These are phyloP conservation scores for Amblyopsis hoosieri DNA, from an alignment of 2,797 vertebrate species.

Conservation along the genomic window DNA sequence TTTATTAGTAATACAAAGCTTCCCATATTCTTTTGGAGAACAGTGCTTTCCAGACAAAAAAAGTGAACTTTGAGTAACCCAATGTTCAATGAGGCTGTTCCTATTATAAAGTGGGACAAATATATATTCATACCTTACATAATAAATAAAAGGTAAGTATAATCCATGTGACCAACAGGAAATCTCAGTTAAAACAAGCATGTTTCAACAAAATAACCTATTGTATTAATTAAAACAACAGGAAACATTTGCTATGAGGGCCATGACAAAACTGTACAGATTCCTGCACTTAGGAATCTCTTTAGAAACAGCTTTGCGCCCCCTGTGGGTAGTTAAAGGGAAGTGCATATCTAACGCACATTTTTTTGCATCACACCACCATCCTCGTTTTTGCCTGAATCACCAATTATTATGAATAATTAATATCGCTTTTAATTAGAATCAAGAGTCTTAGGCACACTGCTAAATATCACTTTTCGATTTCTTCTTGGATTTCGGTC, in stretches of 20 bases:
- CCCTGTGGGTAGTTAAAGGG: conserved; percentile 34
- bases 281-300: not conserved
- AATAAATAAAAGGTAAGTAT: no score
- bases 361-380: not conserved
- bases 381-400: not conserved
- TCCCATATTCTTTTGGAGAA: conserved; percentile 4
- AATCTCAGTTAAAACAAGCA: not conserved
- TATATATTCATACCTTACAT: no score
- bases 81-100: not conserved
- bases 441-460: conserved; percentile 18
- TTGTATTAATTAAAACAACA: no score
- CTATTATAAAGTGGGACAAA: not conserved
- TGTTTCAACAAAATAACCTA: not conserved
- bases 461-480: conserved; percentile 48
- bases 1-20: conserved; percentile 29
- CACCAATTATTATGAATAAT: not conserved
- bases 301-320: conserved; percentile 40
- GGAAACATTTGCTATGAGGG: not conserved
- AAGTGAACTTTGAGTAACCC: no score
- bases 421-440: not conserved
- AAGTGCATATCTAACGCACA: conserved; percentile 23
- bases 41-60: not conserved
- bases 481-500: conserved; percentile 73
- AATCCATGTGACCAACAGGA: no score
- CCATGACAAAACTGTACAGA: not conserved